Percentiles rank a stretch among this genome's conserved stretches.
Evolutionary conservation across 1,140 invertebrate species (phyloP).

Genomic region (Philotrypesis tridentata): DNA sequence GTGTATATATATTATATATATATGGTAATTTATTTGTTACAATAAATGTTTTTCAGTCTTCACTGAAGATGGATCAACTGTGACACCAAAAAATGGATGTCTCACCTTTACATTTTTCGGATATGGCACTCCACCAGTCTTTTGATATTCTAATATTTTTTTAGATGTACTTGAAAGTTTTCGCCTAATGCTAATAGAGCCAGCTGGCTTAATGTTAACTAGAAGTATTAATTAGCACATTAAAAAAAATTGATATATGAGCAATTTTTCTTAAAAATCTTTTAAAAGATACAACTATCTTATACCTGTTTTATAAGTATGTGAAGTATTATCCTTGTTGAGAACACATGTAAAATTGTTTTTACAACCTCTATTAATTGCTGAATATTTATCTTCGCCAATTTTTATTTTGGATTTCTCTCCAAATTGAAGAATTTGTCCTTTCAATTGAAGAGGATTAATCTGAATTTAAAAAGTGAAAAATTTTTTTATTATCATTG

Average conservation of each 20-base stretch:
- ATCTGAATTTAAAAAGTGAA: constrained; percentile 48
- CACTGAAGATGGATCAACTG: constrained; percentile 1
- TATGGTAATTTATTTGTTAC: not conserved
- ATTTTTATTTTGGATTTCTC: constrained; percentile 63
- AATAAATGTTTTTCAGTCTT: constrained; percentile 9
- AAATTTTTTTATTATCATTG: not conserved
- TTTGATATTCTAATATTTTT: constrained; percentile 34
- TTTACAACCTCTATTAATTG: constrained; percentile 46
- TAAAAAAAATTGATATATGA: not conserved
- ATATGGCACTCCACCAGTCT: constrained; percentile 50
- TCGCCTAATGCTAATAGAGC: constrained; percentile 56
- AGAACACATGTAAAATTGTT: constrained; percentile 59
- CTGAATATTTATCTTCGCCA: constrained; percentile 57
- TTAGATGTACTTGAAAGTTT: constrained; percentile 54
- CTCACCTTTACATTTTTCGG: constrained; percentile 60
- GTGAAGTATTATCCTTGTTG: constrained; percentile 45
- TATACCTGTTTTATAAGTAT: constrained; percentile 58
- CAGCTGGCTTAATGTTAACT: constrained; percentile 62
- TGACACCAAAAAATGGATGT: constrained; percentile 61
- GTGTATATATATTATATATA: too few species aligned
- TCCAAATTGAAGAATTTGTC: constrained; percentile 56
- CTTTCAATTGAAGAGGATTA: constrained; percentile 56
- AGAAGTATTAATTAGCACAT: constrained; percentile 7
- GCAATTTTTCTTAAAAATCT: not conserved
- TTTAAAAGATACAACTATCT: not conserved